Base-by-base conservation (phyloP, 1,140 invertebrate genomes). In the Hesperophylax magnus region DNA sequence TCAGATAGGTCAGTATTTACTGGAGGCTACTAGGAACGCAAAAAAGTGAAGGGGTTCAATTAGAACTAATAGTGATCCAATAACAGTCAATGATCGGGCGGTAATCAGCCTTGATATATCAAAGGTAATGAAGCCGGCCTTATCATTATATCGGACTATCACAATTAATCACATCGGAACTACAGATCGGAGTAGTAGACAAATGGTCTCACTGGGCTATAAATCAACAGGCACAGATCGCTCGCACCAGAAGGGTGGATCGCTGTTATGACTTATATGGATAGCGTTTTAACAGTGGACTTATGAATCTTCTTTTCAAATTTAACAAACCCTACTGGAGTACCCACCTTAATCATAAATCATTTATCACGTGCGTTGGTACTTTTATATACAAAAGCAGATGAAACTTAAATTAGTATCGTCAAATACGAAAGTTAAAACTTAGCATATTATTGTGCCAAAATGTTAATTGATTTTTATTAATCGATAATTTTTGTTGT, bases 201-300 rank as follows among this genome's bases (percentile, higher is more conserved):
- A 53, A 72, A 72, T 72, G 17, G 52, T 72, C 24, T 72, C 69
- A 54, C 47, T 52, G 69, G 69, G 47, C 69, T 54, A 27, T 72
- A 72, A 72, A 72, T 72, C 69, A 52, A 52, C n/a, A 52, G 47
- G 20, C 69, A 52, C 9, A 27, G 47, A 67, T 67, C 63, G 63
- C 63, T 67, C n/a, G 63, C 27, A 17, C 9, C 63, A 67, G 63
- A 34, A 67, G 63, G 63, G 63, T 67, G 20, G 22, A 17, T 27
- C 63, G 63, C 31, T 67, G 63, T 67, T 67, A 8, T 14, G 27
- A n/a, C 27, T 67, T 31, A 1, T 39, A 17, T 15, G 27, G 63
- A n/a, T 18, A 67, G 31, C n/a, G 17, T 18, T 17, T 14, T 11
- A 27, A 8, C 63, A 67, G 63, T 67, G 24, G 27, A 15, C 63